Base-by-base conservation (phyloP, 2,888 invertebrate species). In the Acrobasis suavella region DNA sequence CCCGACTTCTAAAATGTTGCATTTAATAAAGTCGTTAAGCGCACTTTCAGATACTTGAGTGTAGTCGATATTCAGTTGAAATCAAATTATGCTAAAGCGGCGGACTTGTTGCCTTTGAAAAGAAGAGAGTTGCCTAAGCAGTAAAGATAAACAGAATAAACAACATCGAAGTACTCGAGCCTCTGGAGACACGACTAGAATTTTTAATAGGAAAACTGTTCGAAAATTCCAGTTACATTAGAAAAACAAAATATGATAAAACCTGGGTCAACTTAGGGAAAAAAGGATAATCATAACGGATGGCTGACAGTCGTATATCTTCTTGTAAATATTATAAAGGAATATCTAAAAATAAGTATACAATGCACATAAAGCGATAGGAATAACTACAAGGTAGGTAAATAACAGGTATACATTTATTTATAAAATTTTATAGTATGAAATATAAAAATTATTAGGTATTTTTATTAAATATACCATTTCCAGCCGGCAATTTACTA, bases 91-190 rank as follows among this genome's bases (percentile, higher is more conserved):
- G 50, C 32, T 17, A 50, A 60, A 51, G 38, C 56, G 56, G 22
- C 51, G 22, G 51, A 54, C 37, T 55, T 62, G 61, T 58, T 63
- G 67, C 61, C 64, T 67, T 64, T 67, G 64, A 62, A 62, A 65
- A 63, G 64, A 63, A 51, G 65, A 51, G 65, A 65, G 60, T 65
- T 67, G 65, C 64, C 65, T 58, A 50, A 63, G 63, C 66, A 65
- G 62, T 62, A 54, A 56, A 64, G 66, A 65, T 64, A 66, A 64
- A 66, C 64, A 65, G 68, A 68, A 68, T 68, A 65, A 66, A 62
- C 65, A 68, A 66, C 63, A 60, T 60, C 56, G 62, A 62, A 60
- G 64, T 62, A 61, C 65, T 65, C 66, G 61, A 62, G 64, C 59
- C 60, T 51, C 64, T 58, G 64, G 63, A 64, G 65, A 65, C 54